These are phyloP conservation scores for Cerceris ruficornis DNA, from an alignment of 2,888 invertebrate species.

Conservation along the genomic window DNA sequence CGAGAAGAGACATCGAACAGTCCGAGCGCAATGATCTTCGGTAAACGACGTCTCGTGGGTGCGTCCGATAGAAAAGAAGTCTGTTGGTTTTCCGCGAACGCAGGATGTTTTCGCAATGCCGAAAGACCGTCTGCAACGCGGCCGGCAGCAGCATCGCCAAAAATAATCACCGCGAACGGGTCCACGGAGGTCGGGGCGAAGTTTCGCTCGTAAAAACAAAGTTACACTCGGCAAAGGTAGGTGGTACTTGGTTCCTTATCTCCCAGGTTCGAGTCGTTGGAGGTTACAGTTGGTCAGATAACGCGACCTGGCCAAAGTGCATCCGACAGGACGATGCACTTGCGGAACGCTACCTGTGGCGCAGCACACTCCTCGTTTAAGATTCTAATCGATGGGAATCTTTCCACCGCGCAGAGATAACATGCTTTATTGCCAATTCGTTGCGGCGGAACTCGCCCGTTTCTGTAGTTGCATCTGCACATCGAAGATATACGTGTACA, in stretches of 20 bases:
- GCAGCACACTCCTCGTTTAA: not conserved
- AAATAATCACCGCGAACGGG: slow-evolving; percentile 70
- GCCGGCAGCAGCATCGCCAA: slow-evolving; percentile 51
- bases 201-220: slow-evolving; percentile 71
- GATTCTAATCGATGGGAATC: slow-evolving; percentile 45
- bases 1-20: slow-evolving; percentile 17
- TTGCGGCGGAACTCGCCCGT: slow-evolving; percentile 6
- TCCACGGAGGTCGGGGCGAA: slow-evolving; percentile 49
- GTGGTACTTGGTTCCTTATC: slow-evolving; percentile 70
- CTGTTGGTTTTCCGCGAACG: slow-evolving; percentile 63
- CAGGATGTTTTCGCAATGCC: slow-evolving; percentile 71
- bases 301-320: slow-evolving; percentile 22
- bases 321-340: slow-evolving; percentile 21
- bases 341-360: not conserved
- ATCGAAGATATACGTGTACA: too few species aligned
- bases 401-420: slow-evolving; percentile 15
- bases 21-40: slow-evolving; percentile 10
- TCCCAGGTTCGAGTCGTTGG: slow-evolving; percentile 54
- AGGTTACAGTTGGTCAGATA: slow-evolving; percentile 47
- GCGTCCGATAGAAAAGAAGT: slow-evolving; percentile 35
- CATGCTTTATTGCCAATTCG: slow-evolving; percentile 28
- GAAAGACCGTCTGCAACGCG: slow-evolving; percentile 20
- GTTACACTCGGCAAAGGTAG: slow-evolving; percentile 56
- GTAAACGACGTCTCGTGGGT: not conserved
- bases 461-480: too few species aligned